Conservation (phyloP, 2,113 vertebrate genomes). For the Bambusicola thoracicus region DNA sequence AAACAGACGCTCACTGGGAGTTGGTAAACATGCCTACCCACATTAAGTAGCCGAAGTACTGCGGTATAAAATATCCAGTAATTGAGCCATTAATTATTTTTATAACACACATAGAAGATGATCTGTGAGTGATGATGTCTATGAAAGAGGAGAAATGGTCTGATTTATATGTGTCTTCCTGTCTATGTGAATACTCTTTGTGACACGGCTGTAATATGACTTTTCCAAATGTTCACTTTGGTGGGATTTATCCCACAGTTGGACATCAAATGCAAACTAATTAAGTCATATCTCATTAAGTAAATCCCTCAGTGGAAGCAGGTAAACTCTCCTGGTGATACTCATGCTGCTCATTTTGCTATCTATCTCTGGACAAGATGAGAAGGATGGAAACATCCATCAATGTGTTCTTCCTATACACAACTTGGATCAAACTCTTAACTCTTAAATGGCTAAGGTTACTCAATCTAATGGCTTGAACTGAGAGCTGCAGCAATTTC, state of each 20-base stretch:
- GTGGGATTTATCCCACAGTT: not conserved
- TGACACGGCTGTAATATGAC: not conserved
- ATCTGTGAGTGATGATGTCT: not conserved
- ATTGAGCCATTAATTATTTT: slow-evolving; percentile 17
- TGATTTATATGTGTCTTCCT: not conserved
- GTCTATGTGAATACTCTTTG: not conserved
- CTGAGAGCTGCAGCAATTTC: not conserved
- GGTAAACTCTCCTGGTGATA: not conserved
- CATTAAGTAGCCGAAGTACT: not conserved
- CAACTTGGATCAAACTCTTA: not conserved
- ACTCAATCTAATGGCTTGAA: not conserved
- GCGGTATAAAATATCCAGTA: not conserved
- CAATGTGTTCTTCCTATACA: not conserved
- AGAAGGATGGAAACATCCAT: not conserved
- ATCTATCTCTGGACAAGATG: not conserved
- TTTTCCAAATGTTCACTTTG: not conserved
- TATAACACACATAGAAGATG: not conserved
- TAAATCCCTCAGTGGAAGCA: not conserved
- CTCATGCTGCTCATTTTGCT: not conserved
- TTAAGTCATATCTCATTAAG: not conserved
- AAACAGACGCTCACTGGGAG: not conserved
- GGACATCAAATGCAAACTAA: not conserved
- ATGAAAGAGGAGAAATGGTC: not conserved
- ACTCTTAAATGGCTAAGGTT: not conserved
- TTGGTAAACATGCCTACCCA: not conserved